Conservation (phyloP, 2,113 vertebrate genomes). For the Casuarius casuarius region DNA sequence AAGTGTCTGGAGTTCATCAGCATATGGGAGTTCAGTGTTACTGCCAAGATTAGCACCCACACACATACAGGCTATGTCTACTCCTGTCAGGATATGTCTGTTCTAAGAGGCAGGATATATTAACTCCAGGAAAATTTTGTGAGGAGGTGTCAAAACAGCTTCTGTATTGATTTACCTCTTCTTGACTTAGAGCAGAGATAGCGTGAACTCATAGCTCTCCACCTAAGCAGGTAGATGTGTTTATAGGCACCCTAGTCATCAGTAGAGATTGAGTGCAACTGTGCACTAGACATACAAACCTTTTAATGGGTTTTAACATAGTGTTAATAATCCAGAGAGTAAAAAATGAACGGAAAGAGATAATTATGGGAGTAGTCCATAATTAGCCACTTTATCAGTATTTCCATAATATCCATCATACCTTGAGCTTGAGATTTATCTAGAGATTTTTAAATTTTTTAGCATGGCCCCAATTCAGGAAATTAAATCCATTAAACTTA, state of each 20-base stretch:
- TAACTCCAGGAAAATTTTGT: constrained; percentile 50
- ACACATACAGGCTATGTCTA: not conserved
- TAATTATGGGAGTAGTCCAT: not conserved
- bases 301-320: not conserved
- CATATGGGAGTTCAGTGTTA: constrained; percentile 10
- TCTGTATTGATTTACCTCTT: constrained; percentile 46
- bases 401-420: not conserved
- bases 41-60: constrained; percentile 33
- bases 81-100: constrained; percentile 43
- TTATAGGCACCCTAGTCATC: not conserved
- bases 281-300: not conserved
- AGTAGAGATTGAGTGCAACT: not conserved
- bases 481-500: not conserved
- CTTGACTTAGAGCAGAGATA: constrained; percentile 26
- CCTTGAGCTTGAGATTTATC: not conserved
- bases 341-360: not conserved
- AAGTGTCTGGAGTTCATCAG: constrained; percentile 52
- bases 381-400: constrained; percentile 1
- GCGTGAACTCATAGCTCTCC: not conserved
- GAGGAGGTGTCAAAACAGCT: constrained; percentile 44
- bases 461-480: not conserved
- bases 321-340: not conserved
- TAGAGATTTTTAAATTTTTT: not conserved
- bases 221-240: constrained; percentile 18
- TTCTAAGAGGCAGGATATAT: constrained; percentile 40